Conservation (phyloP, 2,888 invertebrate genomes). For the Osmoderma eremita region DNA sequence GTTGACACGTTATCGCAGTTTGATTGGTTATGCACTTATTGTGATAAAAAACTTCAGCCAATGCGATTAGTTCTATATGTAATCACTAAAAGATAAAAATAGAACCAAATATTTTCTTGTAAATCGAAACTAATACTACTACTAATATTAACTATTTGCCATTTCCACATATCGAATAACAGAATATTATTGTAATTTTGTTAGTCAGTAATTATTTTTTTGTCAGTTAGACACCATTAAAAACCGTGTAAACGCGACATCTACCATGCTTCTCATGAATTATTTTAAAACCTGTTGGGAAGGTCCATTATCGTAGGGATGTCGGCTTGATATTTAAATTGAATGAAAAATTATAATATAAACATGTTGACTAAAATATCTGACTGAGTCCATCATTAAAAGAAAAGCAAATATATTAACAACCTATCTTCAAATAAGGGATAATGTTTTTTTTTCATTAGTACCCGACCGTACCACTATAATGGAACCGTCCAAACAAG, state of each 20-base stretch:
- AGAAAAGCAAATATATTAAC: too few relatives aligned
- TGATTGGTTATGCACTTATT: slow-evolving; percentile 38
- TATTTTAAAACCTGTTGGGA: slow-evolving; percentile 44
- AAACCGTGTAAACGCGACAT: slow-evolving; percentile 25
- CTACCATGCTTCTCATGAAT: slow-evolving; percentile 45
- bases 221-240: too few relatives aligned
- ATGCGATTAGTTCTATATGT: slow-evolving; percentile 4
- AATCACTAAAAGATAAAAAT: not conserved
- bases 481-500: slow-evolving; percentile 65
- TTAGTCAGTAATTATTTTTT: not conserved
- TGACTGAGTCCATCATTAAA: too few relatives aligned
- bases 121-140: too few relatives aligned
- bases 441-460: slow-evolving; percentile 7
- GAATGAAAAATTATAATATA: not conserved
- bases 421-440: not conserved
- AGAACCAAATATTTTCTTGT: not conserved
- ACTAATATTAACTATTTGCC: too few relatives aligned
- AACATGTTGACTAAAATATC: too few relatives aligned
- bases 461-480: slow-evolving; percentile 46
- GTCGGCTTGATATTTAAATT: slow-evolving; percentile 44
- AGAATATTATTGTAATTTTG: not conserved
- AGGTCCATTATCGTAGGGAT: slow-evolving; percentile 45
- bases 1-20: slow-evolving; percentile 44
- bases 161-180: too few relatives aligned
- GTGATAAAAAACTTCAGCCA: slow-evolving; percentile 18